Evolutionary conservation across 2,113 vertebrate genomes (phyloP).

Genomic region (Python bivittatus): DNA sequence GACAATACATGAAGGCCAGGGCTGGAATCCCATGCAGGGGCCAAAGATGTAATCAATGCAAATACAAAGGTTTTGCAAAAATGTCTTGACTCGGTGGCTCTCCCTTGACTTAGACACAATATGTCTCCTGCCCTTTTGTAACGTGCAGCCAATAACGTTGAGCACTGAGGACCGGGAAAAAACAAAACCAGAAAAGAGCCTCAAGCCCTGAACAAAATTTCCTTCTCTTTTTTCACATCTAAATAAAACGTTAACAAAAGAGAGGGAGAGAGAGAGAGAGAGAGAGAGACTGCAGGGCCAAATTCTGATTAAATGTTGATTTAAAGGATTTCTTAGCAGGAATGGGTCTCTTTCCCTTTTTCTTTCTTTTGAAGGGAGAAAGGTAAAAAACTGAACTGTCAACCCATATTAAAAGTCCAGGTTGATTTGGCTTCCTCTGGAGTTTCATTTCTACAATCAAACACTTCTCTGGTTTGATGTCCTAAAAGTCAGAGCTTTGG

Average conservation of each 20-base stretch:
- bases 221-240: constrained; percentile 59
- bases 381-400: constrained; percentile 60
- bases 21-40: not conserved
- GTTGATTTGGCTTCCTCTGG: constrained; percentile 77
- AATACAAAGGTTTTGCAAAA: constrained; percentile 45
- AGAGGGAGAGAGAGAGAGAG: constrained; percentile 59
- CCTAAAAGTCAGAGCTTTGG: constrained; percentile 77
- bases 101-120: constrained; percentile 74
- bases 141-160: constrained; percentile 65
- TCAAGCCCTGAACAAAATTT: constrained; percentile 61
- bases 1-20: not conserved
- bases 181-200: constrained; percentile 73
- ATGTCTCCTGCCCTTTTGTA: constrained; percentile 70
- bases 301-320: constrained; percentile 74
- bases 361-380: constrained; percentile 48
- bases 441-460: constrained; percentile 81
- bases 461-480: constrained; percentile 79
- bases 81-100: constrained; percentile 64
- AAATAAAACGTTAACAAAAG: constrained; percentile 71
- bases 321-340: constrained; percentile 69
- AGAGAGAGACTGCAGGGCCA: constrained; percentile 56
- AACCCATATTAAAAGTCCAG: constrained; percentile 61
- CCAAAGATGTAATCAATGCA: constrained; percentile 57
- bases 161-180: constrained; percentile 68
- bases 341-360: constrained; percentile 47